phyloP scores from a whole-genome alignment of 2,113 vertebrate species.

The Oryctolagus cuniculus region mOryCun1.1 NC_091432.1:218687001-218687500 shows the following conservation, averaged over 20 bases:
- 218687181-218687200: slow-evolving; percentile 45
- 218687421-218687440: no score
- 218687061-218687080: slow-evolving; percentile 48
- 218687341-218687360: no score
- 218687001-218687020: neutral
- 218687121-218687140: neutral
- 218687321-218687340: no score
- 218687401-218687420: no score
- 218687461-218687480: no score
- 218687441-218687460: no score
- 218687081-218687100: slow-evolving; percentile 32
- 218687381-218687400: no score
- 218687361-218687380: no score
- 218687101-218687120: slow-evolving; percentile 45
- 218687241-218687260: neutral
- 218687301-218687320: neutral
- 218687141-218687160: slow-evolving; percentile 70
- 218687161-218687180: slow-evolving; percentile 72
- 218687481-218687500: no score
- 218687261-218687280: neutral
- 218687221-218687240: neutral
- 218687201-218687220: slow-evolving; percentile 11
- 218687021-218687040: slow-evolving; percentile 42
- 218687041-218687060: slow-evolving; percentile 30
- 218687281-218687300: neutral